Base-by-base conservation (phyloP, 2,888 invertebrate genomes). In the Keiferia lycopersicella region DNA sequence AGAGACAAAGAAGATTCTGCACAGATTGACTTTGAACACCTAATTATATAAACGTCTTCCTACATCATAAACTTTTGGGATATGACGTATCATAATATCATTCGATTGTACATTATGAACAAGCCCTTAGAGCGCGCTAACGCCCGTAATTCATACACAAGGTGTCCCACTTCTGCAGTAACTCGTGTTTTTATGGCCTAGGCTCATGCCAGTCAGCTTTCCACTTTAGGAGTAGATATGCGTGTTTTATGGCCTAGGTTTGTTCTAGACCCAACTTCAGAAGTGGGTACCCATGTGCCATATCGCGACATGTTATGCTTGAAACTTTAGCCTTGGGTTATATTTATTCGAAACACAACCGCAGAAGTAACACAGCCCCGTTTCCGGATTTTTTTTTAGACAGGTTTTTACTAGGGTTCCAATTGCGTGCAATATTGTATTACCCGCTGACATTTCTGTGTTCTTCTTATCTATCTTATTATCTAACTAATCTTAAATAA, bases 161-260 rank as follows among this genome's bases (percentile, higher is more conserved):
- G 79, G 82, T 82, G 85, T 83, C 73, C 81, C 77, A 81, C 77
- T 81, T 82, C 75, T 76, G 72, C 70, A 73, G 70, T 69, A 67
- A 73, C 67, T 70, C 66, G 64, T 65, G 65, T 73, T 77, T 81
- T 83, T 82, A 83, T 78, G 69, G 67, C 65, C 76, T 77, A 82
- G 77, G 67, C 72, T 73, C 80, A 80, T 81, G 80, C 76, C 77
- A 81, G 80, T 76, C 77, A 81, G 73, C 71, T 63, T 63, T 56
- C 67, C 51, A 69, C 68, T 67, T 68, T 69, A 68, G 66, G 58
- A 65, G 61, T 64, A n/a, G n/a, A n/a, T n/a, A 63, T 51, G 48
- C 62, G 60, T 59, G 57, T 53, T 53, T 53, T 53, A 53, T 53
- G 16, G n/a, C 4, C 16, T 56, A 56, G 26, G 34, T 14, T 34